These are phyloP conservation scores for Dissostichus mawsoni DNA, from an alignment of 2,113 vertebrate genomes.

Conservation along the genomic window DNA sequence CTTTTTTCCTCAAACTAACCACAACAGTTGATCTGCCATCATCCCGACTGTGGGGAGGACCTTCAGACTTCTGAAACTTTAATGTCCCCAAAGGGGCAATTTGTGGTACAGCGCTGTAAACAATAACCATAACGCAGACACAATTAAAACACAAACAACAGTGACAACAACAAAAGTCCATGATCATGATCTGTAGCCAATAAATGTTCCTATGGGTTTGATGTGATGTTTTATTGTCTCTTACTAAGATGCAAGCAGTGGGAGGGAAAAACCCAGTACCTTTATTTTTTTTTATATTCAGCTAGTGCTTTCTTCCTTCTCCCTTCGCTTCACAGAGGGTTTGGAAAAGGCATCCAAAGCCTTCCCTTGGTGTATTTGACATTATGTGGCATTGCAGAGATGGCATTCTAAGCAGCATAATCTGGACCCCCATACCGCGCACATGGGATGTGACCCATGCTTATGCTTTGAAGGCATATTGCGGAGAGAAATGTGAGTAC, in stretches of 20 bases:
- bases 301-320: constrained; percentile 15
- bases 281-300: constrained; percentile 16
- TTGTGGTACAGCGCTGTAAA: background rate
- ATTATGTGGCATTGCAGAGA: constrained; percentile 56
- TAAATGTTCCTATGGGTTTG: constrained; percentile 53
- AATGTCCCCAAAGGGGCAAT: background rate
- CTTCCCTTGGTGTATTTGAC: constrained; percentile 55
- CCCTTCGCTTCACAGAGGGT: constrained; percentile 24
- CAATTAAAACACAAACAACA: background rate
- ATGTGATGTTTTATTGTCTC: constrained; percentile 62
- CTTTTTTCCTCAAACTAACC: constrained; percentile 46
- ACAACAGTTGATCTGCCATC: constrained; percentile 64
- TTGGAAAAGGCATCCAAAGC: constrained; percentile 42
- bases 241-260: constrained; percentile 15
- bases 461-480: constrained; percentile 31
- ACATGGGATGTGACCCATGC: constrained; percentile 29
- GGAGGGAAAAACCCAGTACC: background rate
- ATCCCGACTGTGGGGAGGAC: constrained; percentile 40
- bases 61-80: background rate
- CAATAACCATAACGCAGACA: background rate
- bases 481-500: constrained; percentile 25
- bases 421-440: constrained; percentile 30
- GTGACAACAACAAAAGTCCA: background rate
- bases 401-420: constrained; percentile 49
- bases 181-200: constrained; percentile 27